Base-by-base conservation (phyloP, 2,113 vertebrate genomes). In the Ptilorrhoa leucosticta region DNA sequence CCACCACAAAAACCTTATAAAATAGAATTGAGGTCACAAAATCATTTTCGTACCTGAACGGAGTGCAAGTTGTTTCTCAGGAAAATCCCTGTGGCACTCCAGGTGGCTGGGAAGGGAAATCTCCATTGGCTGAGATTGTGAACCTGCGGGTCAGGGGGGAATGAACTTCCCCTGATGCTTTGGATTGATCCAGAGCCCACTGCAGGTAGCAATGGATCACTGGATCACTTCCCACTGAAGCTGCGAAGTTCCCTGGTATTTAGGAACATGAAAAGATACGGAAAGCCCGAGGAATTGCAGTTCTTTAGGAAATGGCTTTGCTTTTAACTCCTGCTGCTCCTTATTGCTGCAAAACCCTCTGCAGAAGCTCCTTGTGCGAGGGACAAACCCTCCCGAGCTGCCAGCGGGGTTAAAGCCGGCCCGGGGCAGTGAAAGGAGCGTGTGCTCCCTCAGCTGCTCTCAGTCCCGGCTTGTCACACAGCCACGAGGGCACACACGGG, bases 401-500 rank as follows among this genome's bases (percentile, higher is more conserved):
- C 44, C 69, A n/a, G 81, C 33, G 83, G 31, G 39, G 44, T 65
- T 44, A 40, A 61, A 18, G 6, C 24, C 87, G 21, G 17, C 31
- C 17, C 42, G 16, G 63, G 75, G 85, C 72, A 61, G 50, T 2
- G 4, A 28, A 19, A 66, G 68, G 50, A 40, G 44, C 26, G 48
- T 37, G 35, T 7, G 64, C 87, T 82, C 92, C 85, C 95, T 73
- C 37, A 78, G 95, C 89, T 83, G 60, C 89, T 76, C 89, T 83
- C 87, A 22, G 35, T 27, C n/a, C 6, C 82, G 54, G 37, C 7
- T 4, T 76, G 91, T 91, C 96, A 94, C 95, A 70, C 58, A 15
- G 15, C 17, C 60, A 92, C 96, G 35, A 66, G 91, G 96, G 97
- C 97, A 84, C 90, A 28, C 91, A n/a, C 61, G 96, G 89, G 44